A percentile compares a stretch with the other conserved stretches of the same genome.
phyloP scores from a whole-genome alignment of 2,888 invertebrate species.

The Rhingia rostrata region DNA sequence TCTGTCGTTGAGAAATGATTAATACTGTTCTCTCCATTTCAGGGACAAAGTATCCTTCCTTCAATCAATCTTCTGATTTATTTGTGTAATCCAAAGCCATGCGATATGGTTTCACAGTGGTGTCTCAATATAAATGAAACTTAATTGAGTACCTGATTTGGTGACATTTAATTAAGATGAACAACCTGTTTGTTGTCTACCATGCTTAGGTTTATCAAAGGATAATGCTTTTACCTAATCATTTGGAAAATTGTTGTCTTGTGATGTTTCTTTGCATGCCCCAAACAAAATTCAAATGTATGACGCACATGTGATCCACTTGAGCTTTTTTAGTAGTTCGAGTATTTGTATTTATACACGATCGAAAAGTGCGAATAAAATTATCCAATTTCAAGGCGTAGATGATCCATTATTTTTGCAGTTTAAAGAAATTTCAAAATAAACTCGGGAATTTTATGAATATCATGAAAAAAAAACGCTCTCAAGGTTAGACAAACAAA shows the following conservation, averaged over 20 bases:
- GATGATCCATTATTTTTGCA: no score
- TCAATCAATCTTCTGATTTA: not conserved
- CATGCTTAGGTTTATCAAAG: no score
- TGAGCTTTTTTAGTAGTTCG: not conserved
- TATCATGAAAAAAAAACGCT: no score
- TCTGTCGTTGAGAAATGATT: conserved; percentile 2
- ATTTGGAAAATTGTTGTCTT: not conserved
- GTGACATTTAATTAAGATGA: not conserved
- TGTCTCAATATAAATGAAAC: not conserved
- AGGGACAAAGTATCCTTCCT: not conserved
- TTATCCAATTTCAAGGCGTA: not conserved
- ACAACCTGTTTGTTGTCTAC: no score
- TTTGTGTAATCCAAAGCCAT: conserved; percentile 4
- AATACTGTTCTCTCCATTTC: not conserved
- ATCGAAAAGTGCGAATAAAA: not conserved
- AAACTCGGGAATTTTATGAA: no score
- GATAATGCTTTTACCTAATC: no score
- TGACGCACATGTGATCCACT: not conserved
- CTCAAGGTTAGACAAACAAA: no score
- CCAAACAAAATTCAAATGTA: not conserved
- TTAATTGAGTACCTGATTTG: not conserved
- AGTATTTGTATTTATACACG: not conserved
- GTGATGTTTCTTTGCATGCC: not conserved
- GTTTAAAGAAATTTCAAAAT: no score
- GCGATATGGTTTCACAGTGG: no score